A percentile compares a stretch with the other conserved stretches of the same genome.
Conservation (phyloP, 53 echinoderm and acorn worm genomes). For the Pentamera pediparva region DNA sequence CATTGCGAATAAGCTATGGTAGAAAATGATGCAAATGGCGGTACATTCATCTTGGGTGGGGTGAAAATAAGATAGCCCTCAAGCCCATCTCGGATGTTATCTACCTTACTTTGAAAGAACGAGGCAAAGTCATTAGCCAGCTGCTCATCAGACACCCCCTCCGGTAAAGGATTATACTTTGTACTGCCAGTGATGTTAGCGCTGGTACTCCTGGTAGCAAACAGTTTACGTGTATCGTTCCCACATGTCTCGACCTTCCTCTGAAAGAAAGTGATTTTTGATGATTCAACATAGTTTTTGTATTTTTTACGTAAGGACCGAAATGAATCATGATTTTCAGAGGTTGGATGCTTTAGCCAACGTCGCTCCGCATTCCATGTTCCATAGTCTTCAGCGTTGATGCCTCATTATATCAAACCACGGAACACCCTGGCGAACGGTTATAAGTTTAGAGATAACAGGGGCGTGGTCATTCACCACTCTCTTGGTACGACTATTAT, state of each 20-base stretch:
- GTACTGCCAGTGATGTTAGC: not conserved
- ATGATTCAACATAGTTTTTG: not conserved
- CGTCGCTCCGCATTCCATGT: slow-evolving; percentile 8
- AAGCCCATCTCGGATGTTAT: not conserved
- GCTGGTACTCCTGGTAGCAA: slow-evolving; percentile 7
- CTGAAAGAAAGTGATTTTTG: not conserved
- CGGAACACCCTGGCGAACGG: not conserved
- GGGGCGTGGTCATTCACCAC: slow-evolving; percentile 18
- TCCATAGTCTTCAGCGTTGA: slow-evolving; percentile 7
- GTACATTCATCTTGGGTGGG: not conserved
- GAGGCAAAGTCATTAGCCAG: slow-evolving; percentile 9
- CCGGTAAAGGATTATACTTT: not conserved
- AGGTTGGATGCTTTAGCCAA: slow-evolving; percentile 23
- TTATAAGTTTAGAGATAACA: slow-evolving; percentile 1
- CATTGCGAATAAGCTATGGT: too few relatives aligned
- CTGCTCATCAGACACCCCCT: slow-evolving; percentile 13
- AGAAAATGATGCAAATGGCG: not conserved
- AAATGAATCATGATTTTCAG: not conserved
- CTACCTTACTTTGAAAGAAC: slow-evolving; percentile 13
- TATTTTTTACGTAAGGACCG: not conserved
- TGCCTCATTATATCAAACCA: slow-evolving; percentile 4
- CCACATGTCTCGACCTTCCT: slow-evolving; percentile 10
- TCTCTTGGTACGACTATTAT: not conserved
- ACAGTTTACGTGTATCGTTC: slow-evolving; percentile 5
- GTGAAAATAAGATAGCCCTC: not conserved